Conservation (phyloP, 37 sponge, comb jelly and placozoan species). For the Crambe crambe region DNA sequence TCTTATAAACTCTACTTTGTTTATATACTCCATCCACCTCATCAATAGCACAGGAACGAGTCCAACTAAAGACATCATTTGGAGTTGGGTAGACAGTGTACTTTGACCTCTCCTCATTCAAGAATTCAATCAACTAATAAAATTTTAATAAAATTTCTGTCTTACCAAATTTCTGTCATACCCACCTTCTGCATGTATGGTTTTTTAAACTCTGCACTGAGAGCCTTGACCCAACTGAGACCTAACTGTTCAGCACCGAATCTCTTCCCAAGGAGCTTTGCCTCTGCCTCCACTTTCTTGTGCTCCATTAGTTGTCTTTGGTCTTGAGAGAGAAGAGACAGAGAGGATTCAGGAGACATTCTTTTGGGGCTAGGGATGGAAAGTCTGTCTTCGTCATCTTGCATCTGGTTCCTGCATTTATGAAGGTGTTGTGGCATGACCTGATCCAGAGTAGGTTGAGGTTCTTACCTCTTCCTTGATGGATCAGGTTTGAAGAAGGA, state of each 20-base stretch:
- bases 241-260: conserved; percentile 57
- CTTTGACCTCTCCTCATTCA: conserved; percentile 34
- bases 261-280: conserved; percentile 49
- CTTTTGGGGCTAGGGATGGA: background rate
- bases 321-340: conserved; percentile 21
- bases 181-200: conserved; percentile 72
- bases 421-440: too few species aligned
- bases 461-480: background rate
- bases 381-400: too few species aligned
- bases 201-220: conserved; percentile 70
- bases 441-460: too few species aligned
- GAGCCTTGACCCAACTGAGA: conserved; percentile 70
- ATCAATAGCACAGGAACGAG: conserved; percentile 69
- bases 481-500: conserved; percentile 18
- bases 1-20: too few species aligned
- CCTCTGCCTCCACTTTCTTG: conserved; percentile 60
- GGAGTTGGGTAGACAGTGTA: conserved; percentile 75
- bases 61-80: conserved; percentile 93
- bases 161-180: background rate
- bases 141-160: background rate
- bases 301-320: conserved; percentile 34
- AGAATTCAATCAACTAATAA: conserved; percentile 49
- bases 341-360: too few species aligned
- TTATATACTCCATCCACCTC: too few species aligned
- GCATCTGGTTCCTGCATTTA: too few species aligned